Base-by-base conservation (phyloP, 2,888 invertebrate species). In the Caenorhabditis auriculariae region DNA sequence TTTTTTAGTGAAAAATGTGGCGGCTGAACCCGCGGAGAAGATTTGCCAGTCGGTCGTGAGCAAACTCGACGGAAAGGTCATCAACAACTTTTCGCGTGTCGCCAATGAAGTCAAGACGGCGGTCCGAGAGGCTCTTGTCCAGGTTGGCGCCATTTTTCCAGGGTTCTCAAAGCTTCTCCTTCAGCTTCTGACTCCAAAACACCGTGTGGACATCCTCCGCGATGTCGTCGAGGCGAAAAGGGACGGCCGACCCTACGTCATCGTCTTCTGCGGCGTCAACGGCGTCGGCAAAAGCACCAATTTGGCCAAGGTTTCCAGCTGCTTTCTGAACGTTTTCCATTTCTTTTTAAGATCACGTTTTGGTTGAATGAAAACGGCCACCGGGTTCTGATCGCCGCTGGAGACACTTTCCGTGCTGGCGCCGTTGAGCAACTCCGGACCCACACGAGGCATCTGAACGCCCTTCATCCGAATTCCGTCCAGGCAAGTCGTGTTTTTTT, bases 271-370 rank as follows among this genome's bases (percentile, higher is more conserved):
- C 84, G 98, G 98, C 59, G 98, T 92, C 1, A 98, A 99, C 83
- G 98, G 98, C 17, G 98, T 98, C 0, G 98, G 98, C 50, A 98
- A 98, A 81, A 95, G 94, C 0, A 98, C 98, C 2, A 98, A 99
- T 85, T 85, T 98, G 50, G 96, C 98, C 0, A 98, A 99, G 84
- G 87, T 87, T 41, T 41, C 19, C 9, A 41, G n/a, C 35, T 32
- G 9, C 35, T 32, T n/a, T 12, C 35, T 12, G 35, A 32, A 32
- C 35, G n/a, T 12, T n/a, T 12, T 32, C 35, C 9, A 32, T 32
- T 32, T 12, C n/a, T 32, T 32, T 32, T 64, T 29, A 66, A 87
- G 88, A 94, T 98, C 74, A 93, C 94, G 78, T 98, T 98, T 85
- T 99, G 98, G 98, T 85, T 98, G 75, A 91, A 96, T 66, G 96